Evolutionary conservation across 2,888 invertebrate genomes (phyloP), one percentile per base, ranked within the genome.

Genomic region (Vandiemenella viatica): DNA sequence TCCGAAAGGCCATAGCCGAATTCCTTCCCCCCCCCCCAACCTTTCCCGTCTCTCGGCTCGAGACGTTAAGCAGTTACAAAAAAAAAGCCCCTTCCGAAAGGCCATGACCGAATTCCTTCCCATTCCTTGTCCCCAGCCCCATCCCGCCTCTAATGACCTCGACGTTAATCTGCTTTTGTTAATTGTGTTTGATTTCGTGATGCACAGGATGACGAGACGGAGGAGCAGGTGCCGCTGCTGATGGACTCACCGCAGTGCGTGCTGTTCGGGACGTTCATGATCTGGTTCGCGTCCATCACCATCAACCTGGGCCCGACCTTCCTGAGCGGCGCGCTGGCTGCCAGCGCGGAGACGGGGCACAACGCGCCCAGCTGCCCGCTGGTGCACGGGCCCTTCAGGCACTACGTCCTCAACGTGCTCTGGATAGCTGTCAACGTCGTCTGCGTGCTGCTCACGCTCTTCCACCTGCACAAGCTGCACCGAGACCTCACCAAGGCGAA

Each of bases 241-340:
- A 83, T 85, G 82, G 87, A 87, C 66, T 85, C 84, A 52, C 87
- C 87, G 3, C 82, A 87, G 75, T 91, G 91, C 67, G 87, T 90
- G 53, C 74, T 88, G 44, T 91, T 91, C 67, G 90, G 90, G 54
- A 80, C 88, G 46, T 86, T 87, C 67, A 90, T 90, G 81, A 89
- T 90, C 63, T 91, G 90, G 90, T 90, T 91, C 69, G 86, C 88
- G 47, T 40, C 46, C 56, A 83, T 90, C 63, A 86, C 89, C 46
- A 85, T 90, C 65, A 89, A 91, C 70, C 76, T 91, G 58, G 90
- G 90, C 20, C 88, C 88, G 22, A 87, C 87, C 26, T 86, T 88
- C 68, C 72, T 88, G 61, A 84, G 79, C 62, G 87, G 87, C 45
- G 87, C 86, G 40, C 67, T 87, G 55, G 86, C 86, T 10, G 85